Evolutionary conservation across 1,140 invertebrate species (phyloP).

Genomic region (Formica exsecta): DNA sequence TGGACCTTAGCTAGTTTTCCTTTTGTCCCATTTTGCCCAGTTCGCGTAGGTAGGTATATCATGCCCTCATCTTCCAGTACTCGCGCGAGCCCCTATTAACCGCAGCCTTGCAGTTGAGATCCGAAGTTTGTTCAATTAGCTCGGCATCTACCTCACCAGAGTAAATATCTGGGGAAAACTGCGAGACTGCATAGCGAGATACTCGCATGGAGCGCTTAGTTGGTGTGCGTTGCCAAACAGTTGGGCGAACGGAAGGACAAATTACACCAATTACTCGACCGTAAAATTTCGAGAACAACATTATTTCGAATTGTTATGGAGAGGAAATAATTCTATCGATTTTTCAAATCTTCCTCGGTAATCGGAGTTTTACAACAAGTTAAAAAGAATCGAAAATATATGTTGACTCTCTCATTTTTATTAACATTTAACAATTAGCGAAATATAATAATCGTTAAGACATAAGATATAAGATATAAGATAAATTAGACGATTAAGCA

Average conservation of each 20-base stretch:
- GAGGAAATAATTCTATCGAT: background rate
- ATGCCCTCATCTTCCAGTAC: conserved; percentile 11
- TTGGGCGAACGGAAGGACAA: conserved; percentile 49
- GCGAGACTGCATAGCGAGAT: conserved; percentile 73
- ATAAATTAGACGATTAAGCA: background rate
- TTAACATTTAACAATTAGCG: background rate
- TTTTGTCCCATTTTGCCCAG: conserved; percentile 14
- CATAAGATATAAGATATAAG: background rate
- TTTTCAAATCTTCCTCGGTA: conserved; percentile 16
- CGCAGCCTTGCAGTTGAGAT: conserved; percentile 67
- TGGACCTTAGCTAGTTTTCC: background rate
- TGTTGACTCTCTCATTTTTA: background rate
- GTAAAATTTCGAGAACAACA: conserved; percentile 32
- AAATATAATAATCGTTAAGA: background rate
- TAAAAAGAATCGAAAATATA: background rate
- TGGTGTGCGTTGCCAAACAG: conserved; percentile 37
- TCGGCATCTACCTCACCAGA: conserved; percentile 76
- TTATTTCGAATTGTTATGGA: conserved; percentile 2
- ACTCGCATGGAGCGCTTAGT: conserved; percentile 65
- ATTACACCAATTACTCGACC: conserved; percentile 43
- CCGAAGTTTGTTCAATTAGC: conserved; percentile 83
- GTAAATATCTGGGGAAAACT: conserved; percentile 81
- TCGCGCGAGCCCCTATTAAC: conserved; percentile 71
- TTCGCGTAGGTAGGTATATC: conserved; percentile 21
- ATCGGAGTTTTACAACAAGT: background rate